phyloP scores from a whole-genome alignment of 2,113 vertebrate genomes.

The Cnemophilus loriae region DNA sequence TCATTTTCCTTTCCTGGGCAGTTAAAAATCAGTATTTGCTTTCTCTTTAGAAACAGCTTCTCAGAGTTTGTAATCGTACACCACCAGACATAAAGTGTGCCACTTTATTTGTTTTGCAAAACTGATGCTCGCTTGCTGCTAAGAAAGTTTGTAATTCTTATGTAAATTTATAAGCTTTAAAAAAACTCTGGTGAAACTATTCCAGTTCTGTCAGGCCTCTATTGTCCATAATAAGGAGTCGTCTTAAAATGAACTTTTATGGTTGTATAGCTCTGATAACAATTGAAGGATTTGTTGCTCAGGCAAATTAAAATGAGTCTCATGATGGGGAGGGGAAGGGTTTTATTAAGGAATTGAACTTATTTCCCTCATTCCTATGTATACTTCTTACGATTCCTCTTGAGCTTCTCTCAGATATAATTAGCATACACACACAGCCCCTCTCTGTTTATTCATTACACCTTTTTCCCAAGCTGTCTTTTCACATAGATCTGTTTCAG shows the following conservation, averaged over 20 bases:
- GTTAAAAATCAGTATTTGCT: background rate
- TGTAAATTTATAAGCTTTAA: background rate
- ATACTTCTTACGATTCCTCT: background rate
- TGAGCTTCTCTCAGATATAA: background rate
- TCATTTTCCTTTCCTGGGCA: background rate
- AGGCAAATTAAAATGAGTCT: background rate
- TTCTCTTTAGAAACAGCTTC: background rate
- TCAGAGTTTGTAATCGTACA: background rate
- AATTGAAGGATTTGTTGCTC: background rate
- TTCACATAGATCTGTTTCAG: background rate
- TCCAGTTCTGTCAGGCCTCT: background rate
- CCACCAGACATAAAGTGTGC: background rate
- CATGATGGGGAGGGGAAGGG: background rate
- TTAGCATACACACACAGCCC: accelerated
- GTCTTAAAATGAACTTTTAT: background rate
- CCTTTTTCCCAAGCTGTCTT: background rate
- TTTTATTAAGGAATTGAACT: background rate
- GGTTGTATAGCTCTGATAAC: background rate
- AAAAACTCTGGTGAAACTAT: background rate
- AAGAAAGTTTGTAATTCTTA: background rate
- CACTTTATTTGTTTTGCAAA: background rate
- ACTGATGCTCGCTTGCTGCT: background rate
- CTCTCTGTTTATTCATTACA: background rate
- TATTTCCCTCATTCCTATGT: background rate
- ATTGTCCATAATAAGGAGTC: background rate